A percentile compares a stretch with the other conserved stretches of the same genome.
phyloP scores from a whole-genome alignment of 2,113 vertebrate genomes.

The Etia nguti region DNA sequence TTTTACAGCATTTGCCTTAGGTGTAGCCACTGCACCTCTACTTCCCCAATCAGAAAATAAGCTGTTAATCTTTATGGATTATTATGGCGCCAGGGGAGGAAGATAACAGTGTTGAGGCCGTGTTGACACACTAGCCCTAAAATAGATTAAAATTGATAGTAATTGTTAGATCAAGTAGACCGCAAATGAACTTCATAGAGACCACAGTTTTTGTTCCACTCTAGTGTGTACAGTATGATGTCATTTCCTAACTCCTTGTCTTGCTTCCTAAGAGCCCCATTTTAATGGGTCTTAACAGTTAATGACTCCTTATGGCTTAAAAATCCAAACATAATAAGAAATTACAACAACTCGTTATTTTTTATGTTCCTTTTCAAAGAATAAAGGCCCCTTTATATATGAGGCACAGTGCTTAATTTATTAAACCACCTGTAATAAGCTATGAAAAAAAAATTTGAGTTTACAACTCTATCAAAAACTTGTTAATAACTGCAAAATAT shows the following conservation, averaged over 20 bases:
- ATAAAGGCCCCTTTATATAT: background rate
- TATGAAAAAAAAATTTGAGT: background rate
- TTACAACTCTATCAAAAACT: too few species aligned
- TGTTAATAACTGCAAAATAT: too few species aligned
- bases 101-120: background rate
- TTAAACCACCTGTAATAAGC: background rate
- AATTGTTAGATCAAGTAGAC: background rate
- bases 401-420: background rate
- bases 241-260: background rate
- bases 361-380: background rate
- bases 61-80: conserved; percentile 47
- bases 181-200: background rate
- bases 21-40: background rate
- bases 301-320: background rate
- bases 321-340: background rate
- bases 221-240: background rate
- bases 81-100: conserved; percentile 3
- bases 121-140: background rate
- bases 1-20: background rate
- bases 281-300: background rate
- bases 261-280: background rate
- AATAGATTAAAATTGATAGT: conserved; percentile 23
- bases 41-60: conserved; percentile 11
- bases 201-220: background rate
- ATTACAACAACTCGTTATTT: background rate